Conservation (phyloP, 1,140 invertebrate species). For the Xylocopa sonorina region DNA sequence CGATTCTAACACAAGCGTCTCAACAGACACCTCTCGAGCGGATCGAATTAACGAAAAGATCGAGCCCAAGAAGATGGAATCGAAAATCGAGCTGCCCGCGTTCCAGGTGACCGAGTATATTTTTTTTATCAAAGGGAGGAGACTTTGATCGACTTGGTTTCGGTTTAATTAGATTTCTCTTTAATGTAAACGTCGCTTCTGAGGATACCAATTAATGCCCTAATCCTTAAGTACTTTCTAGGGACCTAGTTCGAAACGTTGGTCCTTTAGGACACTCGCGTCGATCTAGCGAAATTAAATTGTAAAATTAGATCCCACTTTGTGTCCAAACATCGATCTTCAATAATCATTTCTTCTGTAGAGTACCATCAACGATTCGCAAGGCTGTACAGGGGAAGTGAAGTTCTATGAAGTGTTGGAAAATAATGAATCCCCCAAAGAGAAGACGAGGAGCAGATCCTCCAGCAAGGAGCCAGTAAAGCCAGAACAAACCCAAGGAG, state of each 20-base stretch:
- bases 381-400: background rate
- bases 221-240: no score
- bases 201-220: no score
- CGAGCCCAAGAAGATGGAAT: constrained; percentile 12
- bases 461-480: background rate
- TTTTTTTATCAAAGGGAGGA: no score
- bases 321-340: background rate
- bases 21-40: background rate
- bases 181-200: no score
- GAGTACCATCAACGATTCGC: background rate
- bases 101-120: constrained; percentile 38
- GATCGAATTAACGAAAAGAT: constrained; percentile 5
- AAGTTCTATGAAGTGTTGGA: background rate
- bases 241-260: no score
- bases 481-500: background rate
- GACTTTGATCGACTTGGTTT: no score
- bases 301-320: no score
- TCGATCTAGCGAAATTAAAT: no score
- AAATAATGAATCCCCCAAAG: background rate
- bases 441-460: background rate
- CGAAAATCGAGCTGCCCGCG: constrained; percentile 15
- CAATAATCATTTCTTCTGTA: background rate
- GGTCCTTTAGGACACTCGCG: no score
- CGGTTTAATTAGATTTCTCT: no score
- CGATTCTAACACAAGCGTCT: background rate